phyloP scores from a whole-genome alignment of 2,113 vertebrate genomes.

The Polypterus bichir region DNA sequence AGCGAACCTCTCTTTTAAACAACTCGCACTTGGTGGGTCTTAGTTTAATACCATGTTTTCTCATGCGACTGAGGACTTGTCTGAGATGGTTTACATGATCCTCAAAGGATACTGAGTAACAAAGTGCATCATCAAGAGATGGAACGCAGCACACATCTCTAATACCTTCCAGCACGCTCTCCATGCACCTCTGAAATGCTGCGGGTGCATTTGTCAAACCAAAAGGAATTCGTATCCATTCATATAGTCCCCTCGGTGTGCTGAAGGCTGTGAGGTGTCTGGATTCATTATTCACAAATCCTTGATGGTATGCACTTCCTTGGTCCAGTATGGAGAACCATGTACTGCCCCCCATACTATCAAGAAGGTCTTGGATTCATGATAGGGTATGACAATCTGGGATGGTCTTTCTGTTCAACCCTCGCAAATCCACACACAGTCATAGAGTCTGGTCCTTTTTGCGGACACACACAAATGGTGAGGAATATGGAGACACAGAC shows the following conservation, averaged over 20 bases:
- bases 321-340: slow-evolving; percentile 1
- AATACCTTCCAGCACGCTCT: neutral
- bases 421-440: too few relatives aligned
- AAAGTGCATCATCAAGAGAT: slow-evolving; percentile 12
- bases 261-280: slow-evolving; percentile 7
- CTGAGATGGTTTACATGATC: too few relatives aligned
- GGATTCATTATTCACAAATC: neutral
- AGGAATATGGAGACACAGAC: too few relatives aligned
- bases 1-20: too few relatives aligned
- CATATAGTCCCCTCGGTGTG: slow-evolving; percentile 8
- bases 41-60: too few relatives aligned
- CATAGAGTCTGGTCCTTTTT: too few relatives aligned
- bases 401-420: too few relatives aligned
- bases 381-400: too few relatives aligned
- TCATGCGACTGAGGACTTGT: too few relatives aligned
- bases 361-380: slow-evolving; percentile 4
- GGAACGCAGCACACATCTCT: slow-evolving; percentile 15
- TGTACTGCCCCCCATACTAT: slow-evolving; percentile 2
- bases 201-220: slow-evolving; percentile 7
- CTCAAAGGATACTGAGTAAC: slow-evolving; percentile 2
- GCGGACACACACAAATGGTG: too few relatives aligned
- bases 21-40: neutral
- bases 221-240: slow-evolving; percentile 4
- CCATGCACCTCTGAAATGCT: slow-evolving; percentile 8
- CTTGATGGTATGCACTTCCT: slow-evolving; percentile 3